These are phyloP conservation scores for Epinephelus cyanopodus DNA, from an alignment of 2,113 vertebrate species.

Conservation along the genomic window DNA sequence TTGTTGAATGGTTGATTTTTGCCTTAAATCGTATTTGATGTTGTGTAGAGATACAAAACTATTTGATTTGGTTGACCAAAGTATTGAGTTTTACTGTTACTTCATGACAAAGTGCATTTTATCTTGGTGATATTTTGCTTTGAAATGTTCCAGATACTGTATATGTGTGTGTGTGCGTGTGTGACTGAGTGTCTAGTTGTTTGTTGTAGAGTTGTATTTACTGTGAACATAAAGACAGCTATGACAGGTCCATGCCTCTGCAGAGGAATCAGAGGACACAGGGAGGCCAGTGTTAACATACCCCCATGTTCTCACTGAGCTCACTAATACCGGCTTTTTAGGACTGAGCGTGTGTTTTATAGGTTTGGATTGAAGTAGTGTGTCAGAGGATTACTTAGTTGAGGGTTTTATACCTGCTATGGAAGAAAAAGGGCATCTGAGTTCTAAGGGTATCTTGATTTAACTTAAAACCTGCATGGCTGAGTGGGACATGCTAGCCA, in stretches of 20 bases:
- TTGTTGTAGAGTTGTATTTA: conserved; percentile 56
- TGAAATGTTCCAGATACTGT: conserved; percentile 44
- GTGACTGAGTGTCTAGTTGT: conserved; percentile 31
- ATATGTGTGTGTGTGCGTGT: conserved; percentile 33
- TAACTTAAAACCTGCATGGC: conserved; percentile 29
- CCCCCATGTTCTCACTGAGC: conserved; percentile 49
- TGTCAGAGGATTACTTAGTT: conserved; percentile 24
- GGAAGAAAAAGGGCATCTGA: conserved; percentile 38
- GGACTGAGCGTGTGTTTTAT: conserved; percentile 36
- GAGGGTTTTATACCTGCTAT: conserved; percentile 42
- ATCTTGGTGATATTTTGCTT: conserved; percentile 67
- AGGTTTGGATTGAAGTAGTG: conserved; percentile 36
- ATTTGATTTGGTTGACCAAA: conserved; percentile 86
- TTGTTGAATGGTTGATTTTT: conserved; percentile 72
- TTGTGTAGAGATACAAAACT: conserved; percentile 56
- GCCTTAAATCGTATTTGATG: conserved; percentile 78
- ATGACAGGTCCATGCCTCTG: conserved; percentile 15
- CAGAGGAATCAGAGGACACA: conserved; percentile 3
- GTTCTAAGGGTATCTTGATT: conserved; percentile 34
- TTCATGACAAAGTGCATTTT: conserved; percentile 79
- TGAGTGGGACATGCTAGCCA: conserved; percentile 3
- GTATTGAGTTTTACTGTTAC: conserved; percentile 77
- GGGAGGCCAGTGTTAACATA: conserved; percentile 20
- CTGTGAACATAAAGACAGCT: conserved; percentile 44
- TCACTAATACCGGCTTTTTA: conserved; percentile 46